Conservation (phyloP, 2,888 invertebrate genomes). For the Drosophila infuscata region DNA sequence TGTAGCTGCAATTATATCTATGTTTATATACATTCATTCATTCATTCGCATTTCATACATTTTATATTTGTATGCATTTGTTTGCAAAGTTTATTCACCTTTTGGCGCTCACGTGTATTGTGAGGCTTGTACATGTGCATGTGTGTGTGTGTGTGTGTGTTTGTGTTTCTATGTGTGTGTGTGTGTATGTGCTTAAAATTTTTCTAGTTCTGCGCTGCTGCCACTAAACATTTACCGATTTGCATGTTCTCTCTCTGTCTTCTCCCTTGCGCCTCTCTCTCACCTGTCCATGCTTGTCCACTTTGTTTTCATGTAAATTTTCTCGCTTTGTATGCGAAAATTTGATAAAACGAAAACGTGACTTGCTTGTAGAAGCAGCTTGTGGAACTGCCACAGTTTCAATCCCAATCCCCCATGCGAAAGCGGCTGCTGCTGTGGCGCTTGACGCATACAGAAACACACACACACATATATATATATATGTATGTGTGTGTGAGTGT, state of each 20-base stretch:
- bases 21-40: constrained; percentile 18
- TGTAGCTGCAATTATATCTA: constrained; percentile 21
- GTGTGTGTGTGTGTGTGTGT: constrained; percentile 26
- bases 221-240: constrained; percentile 57
- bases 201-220: constrained; percentile 60
- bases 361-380: constrained; percentile 68
- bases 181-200: constrained; percentile 24
- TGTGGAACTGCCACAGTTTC: constrained; percentile 8
- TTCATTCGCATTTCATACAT: constrained; percentile 7
- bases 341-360: constrained; percentile 80
- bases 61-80: constrained; percentile 46
- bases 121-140: constrained; percentile 14
- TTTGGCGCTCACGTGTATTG: constrained; percentile 71
- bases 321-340: constrained; percentile 73
- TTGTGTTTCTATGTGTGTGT: constrained; percentile 8
- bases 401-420: constrained; percentile 9
- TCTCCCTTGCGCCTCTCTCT: neutral
- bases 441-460: constrained; percentile 25
- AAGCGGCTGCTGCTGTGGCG: constrained; percentile 29
- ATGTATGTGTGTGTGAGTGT: neutral
- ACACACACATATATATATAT: constrained; percentile 1
- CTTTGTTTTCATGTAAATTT: constrained; percentile 73
- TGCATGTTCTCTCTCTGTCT: constrained; percentile 37
- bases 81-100: constrained; percentile 74
- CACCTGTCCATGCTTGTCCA: constrained; percentile 19